Conservation (phyloP, 53 echinoderm and acorn worm species). For the Actinopyga echinites region DNA sequence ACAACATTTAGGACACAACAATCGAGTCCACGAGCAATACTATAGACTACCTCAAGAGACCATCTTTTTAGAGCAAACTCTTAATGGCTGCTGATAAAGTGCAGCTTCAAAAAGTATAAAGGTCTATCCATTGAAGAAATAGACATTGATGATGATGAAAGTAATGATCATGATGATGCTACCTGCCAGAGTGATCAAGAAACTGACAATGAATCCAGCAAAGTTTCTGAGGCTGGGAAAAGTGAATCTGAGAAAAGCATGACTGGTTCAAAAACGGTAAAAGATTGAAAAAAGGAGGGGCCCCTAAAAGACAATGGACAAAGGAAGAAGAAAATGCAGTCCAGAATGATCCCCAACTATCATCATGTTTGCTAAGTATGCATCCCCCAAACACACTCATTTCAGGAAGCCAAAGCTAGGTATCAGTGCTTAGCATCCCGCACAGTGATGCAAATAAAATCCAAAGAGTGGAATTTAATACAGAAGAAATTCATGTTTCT, state of each 20-base stretch:
- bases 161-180: not conserved
- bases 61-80: slow-evolving; percentile 41
- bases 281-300: not conserved
- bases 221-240: no score
- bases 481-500: slow-evolving; percentile 4
- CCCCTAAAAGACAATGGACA: not conserved
- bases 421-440: not conserved
- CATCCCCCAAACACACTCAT: slow-evolving; percentile 2
- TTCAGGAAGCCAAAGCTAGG: not conserved
- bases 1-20: slow-evolving; percentile 55
- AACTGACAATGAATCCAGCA: not conserved
- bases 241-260: no score
- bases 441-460: not conserved
- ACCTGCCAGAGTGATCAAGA: not conserved
- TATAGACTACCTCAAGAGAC: slow-evolving; percentile 51
- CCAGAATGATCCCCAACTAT: not conserved
- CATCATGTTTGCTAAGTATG: not conserved
- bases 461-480: slow-evolving; percentile 14
- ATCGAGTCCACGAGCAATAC: slow-evolving; percentile 50
- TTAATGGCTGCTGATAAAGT: slow-evolving; percentile 35
- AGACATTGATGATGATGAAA: not conserved
- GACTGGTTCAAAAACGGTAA: not conserved
- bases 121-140: not conserved
- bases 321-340: not conserved
- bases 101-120: not conserved